Evolutionary conservation across 2,113 vertebrate genomes (phyloP).

Genomic region (Lonchura striata): DNA sequence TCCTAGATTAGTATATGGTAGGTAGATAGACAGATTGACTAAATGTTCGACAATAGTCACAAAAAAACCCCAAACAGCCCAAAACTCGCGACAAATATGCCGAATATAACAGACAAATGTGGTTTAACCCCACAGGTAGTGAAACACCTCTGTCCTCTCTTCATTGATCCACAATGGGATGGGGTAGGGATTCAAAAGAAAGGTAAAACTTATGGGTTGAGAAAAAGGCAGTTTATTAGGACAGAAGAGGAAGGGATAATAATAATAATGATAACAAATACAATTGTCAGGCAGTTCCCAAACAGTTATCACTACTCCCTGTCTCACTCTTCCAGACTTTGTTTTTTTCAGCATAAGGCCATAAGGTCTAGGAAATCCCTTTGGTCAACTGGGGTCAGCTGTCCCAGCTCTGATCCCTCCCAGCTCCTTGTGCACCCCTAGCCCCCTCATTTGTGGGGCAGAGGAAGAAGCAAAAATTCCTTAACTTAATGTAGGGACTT

Average conservation of each 20-base stretch:
- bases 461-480: not conserved
- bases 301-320: not conserved
- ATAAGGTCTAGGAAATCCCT: not conserved
- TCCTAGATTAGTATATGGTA: not conserved
- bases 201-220: not conserved
- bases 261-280: not conserved
- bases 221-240: not conserved
- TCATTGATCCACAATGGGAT: not conserved
- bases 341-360: not conserved
- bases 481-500: not conserved
- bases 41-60: not conserved
- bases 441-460: accelerated
- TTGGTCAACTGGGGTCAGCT: not conserved
- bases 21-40: not conserved
- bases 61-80: not conserved
- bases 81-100: not conserved
- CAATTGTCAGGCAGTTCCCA: not conserved
- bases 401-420: not conserved
- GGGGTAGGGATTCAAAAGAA: not conserved
- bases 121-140: not conserved
- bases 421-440: not conserved
- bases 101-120: not conserved
- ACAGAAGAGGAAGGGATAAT: not conserved
- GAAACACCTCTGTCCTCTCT: not conserved
- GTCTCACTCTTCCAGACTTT: not conserved